Conservation (phyloP, 1,140 invertebrate genomes). For the Leptinotarsa defecta region DNA sequence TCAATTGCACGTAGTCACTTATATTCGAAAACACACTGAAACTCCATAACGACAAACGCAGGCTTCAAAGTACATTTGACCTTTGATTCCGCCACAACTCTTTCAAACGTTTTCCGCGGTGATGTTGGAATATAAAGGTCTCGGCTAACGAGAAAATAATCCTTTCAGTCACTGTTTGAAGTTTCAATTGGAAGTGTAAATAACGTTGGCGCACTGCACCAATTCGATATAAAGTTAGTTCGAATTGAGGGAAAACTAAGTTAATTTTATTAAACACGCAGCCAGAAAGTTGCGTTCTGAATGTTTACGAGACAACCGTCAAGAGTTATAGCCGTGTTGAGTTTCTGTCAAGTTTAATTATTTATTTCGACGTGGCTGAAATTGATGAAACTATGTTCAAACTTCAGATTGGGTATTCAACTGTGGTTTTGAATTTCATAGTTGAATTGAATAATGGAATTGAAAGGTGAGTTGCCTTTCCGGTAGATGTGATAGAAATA, state of each 20-base stretch:
- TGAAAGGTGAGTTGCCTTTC: no score
- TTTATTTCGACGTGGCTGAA: no score
- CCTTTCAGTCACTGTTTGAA: neutral
- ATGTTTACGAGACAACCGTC: constrained; percentile 5
- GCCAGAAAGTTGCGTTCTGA: neutral
- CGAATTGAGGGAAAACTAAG: neutral
- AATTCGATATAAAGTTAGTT: neutral
- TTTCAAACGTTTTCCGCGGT: neutral
- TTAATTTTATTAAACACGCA: constrained; percentile 6
- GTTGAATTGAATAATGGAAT: no score
- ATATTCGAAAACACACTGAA: neutral
- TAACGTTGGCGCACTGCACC: constrained; percentile 2
- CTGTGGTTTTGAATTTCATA: no score
- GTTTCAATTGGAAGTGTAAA: constrained; percentile 6
- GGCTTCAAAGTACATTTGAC: constrained; percentile 3
- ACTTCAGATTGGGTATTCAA: no score
- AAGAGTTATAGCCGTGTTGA: neutral
- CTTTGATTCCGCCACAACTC: neutral
- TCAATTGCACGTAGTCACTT: neutral
- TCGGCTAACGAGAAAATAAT: neutral
- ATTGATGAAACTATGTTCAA: no score
- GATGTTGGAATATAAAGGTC: neutral
- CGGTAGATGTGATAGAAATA: no score
- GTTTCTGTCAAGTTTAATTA: no score
- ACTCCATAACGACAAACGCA: neutral